Evolutionary conservation across 2,888 invertebrate genomes (phyloP).

Genomic region (Oscheius myriophilus): DNA sequence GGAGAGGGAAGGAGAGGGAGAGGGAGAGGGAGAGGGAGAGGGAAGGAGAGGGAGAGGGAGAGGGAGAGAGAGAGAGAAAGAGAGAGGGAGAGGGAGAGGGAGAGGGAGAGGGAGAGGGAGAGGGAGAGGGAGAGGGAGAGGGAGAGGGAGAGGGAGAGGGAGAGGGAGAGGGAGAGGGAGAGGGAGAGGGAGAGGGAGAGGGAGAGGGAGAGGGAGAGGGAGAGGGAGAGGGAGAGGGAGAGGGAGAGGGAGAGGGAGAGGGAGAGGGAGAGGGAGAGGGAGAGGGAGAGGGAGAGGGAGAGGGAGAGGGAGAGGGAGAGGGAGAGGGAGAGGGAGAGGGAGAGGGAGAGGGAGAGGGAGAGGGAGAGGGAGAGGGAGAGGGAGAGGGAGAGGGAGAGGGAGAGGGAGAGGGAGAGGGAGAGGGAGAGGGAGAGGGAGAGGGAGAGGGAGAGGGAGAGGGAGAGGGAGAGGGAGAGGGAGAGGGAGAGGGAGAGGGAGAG

Average conservation of each 20-base stretch:
- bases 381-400: background rate
- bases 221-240: too few species aligned
- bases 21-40: conserved; percentile 30
- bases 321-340: too few species aligned
- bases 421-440: too few species aligned
- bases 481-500: background rate
- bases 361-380: conserved; percentile 12
- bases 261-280: conserved; percentile 9
- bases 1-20: conserved; percentile 23
- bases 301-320: background rate
- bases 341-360: too few species aligned
- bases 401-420: conserved; percentile 1
- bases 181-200: background rate
- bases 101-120: background rate
- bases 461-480: conserved; percentile 13
- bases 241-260: too few species aligned
- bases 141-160: too few species aligned
- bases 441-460: too few species aligned
- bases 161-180: conserved; percentile 12
- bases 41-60: conserved; percentile 13
- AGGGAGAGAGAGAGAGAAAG: conserved; percentile 4
- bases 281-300: background rate
- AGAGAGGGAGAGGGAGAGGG: conserved; percentile 1
- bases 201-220: background rate
- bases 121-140: too few species aligned